Base-by-base conservation (phyloP, 2,888 invertebrate species). In the Julus scanicus region DNA sequence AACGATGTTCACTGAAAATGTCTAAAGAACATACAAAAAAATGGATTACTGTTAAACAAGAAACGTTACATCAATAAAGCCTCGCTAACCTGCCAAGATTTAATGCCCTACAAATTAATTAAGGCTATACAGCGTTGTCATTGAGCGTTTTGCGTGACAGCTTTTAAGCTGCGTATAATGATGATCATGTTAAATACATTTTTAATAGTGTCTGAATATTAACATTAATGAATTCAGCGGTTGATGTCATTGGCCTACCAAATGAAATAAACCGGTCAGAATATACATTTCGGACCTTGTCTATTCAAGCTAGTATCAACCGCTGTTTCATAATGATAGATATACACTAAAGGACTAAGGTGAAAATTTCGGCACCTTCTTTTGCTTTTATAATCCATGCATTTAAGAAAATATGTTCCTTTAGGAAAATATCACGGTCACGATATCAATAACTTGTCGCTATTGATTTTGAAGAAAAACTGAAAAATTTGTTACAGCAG, bases 91-190 rank as follows among this genome's bases (percentile, higher is more conserved):
- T n/a, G 63, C 63, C 63, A 63, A 63, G 63, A n/a, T 63, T 20
- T n/a, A 63, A 63, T 63, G 63, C 63, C 5, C 63, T 63, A 63
- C 63, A 63, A n/a, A 63, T 63, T 63, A 63, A 63, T 63, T 63
- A 63, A 63, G n/a, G 63, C 63, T 63, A 63, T 3, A 63, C n/a
- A 63, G 20, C 63, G 63, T n/a, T 63, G 63, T 63, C 63, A 63
- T 63, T 63, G n/a, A 63, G 20, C 1, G 63, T 63, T 63, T 63
- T 63, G 63, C n/a, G 17, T n/a, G 63, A 63, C n/a, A 63, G 63
- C 63, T 63, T 63, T 63, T 63, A 63, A 63, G 63, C 63, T 63
- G 17, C n/a, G 3, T n/a, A 63, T 20, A 63, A 63, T 63, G 63
- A 63, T 63, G 63, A 63, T 20, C n/a, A 63, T 17, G n/a, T 63